Conservation (phyloP, 2,797 vertebrate species). For the Meda fulgida region DNA sequence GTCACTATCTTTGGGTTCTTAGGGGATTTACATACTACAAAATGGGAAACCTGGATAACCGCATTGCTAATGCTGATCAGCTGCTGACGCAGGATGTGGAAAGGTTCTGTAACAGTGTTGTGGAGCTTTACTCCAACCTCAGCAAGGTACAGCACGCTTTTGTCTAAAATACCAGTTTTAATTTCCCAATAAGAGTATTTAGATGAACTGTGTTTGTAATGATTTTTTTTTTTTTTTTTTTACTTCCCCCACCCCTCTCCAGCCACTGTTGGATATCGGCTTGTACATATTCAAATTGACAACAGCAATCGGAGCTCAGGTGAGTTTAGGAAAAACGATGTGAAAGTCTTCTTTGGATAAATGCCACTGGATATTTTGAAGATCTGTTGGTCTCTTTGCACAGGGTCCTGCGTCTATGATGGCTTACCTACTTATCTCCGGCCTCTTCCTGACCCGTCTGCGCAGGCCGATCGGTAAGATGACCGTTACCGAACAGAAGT, state of each 20-base stretch:
- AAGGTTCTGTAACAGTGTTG: constrained; percentile 97
- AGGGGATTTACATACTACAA: constrained; percentile 97
- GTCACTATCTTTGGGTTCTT: neutral
- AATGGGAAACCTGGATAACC: constrained; percentile 99
- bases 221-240: no score
- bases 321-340: constrained; percentile 64
- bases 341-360: neutral
- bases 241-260: constrained; percentile 28
- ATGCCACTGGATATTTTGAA: neutral
- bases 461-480: constrained; percentile 97
- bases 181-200: neutral
- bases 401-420: constrained; percentile 95
- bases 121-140: constrained; percentile 97
- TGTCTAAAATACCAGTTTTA: neutral
- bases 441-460: constrained; percentile 91
- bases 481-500: constrained; percentile 93
- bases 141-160: constrained; percentile 84
- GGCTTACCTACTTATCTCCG: constrained; percentile 93
- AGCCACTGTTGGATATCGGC: constrained; percentile 96
- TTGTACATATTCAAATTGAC: constrained; percentile 97
- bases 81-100: constrained; percentile 98
- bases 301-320: constrained; percentile 94
- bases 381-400: neutral
- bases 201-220: neutral
- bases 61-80: constrained; percentile 97